Base-by-base conservation (phyloP, 2,888 invertebrate species). In the Chrysolina haemoptera region DNA sequence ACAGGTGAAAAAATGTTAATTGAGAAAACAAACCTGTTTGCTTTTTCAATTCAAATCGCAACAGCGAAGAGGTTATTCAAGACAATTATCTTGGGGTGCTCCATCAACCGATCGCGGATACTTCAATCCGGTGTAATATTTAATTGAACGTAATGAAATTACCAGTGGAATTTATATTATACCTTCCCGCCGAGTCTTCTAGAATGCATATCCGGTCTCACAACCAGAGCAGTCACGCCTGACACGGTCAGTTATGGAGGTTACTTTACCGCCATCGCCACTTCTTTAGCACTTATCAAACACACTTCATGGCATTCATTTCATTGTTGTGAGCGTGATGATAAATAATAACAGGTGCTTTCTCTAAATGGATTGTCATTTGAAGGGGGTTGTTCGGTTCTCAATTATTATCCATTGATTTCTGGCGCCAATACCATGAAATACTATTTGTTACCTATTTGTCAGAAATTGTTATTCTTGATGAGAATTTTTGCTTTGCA, bases 191-290 rank as follows among this genome's bases (percentile, higher is more conserved):
- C 35, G 35, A 35, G n/a, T 59, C 59, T n/a, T 59, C 59, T 59
- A 59, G 59, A 59, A 59, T 85, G 84, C 83, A 85, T 85, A 85
- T 85, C 85, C 85, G 84, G 85, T 85, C 84, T 84, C 84, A 82
- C 84, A 84, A 83, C 77, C 82, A 81, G 84, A 35, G 83, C 84
- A 82, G 83, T 85, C 85, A 85, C 84, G 85, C 85, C 82, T 86
- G 85, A 84, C 84, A 84, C 86, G 85, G 85, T 84, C 84, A 85
- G 82, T 85, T 84, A 85, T 85, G 81, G 84, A 86, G 86, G 75
- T 75, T 75, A 75, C 71, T 62, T 71, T 69, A 65, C 71, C 72
- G 67, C 67, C 70, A 71, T 64, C 63, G 64, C 70, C 70, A 70
- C 70, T 70, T 70, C 59, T 50, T 63, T 69, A 64, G 50, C 53